Evolutionary conservation across 2,888 invertebrate species (phyloP), one percentile per base, ranked within the genome.

Genomic region (Drosophila kokeensis): DNA sequence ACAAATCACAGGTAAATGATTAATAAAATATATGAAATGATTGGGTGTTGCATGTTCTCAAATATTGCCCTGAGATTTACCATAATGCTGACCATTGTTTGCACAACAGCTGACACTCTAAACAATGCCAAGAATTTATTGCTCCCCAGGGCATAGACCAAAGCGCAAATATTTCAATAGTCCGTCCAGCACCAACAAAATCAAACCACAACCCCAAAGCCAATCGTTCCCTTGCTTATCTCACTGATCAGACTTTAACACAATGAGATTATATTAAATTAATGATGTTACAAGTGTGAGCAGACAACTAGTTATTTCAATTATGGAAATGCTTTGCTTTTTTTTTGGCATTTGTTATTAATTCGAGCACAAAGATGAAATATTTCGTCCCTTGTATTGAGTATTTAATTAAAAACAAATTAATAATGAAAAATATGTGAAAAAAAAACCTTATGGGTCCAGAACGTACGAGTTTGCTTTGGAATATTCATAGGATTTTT

Each of bases 111-210:
- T 52, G 60, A 61, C 62, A 48, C 53, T 50, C 30, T 36, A 27
- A 48, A 65, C 69, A 73, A 69, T 65, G 59, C 8, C 36, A 29
- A 52, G 50, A 64, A 74, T 74, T 74, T 64, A 74, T 74, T 68
- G 54, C 50, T 59, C 55, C 30, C 53, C 30, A 60, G 30, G 18
- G 18, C 24, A 30, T 36, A 70, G 58, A 70, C 58, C 54, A 63
- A 54, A 34, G 61, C 49, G 21, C 32, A 68, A 60, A 64, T 48
- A 64, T 52, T 49, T 27, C 10, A 34, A 50, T 27, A 63, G 42
- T 61, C 62, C 54, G 30, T 13, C 21, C 32, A 13, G 48, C 57
- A 66, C 45, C 45, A 59, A 53, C 58, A 45, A 54, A 67, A 59
- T 61, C 49, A 45, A 49, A n/a, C 7, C 27, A 18, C 18, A 38